Percentiles rank a stretch among this genome's conserved stretches.
Conservation (phyloP, 2,888 invertebrate genomes). For the Cheilosia impressa region DNA sequence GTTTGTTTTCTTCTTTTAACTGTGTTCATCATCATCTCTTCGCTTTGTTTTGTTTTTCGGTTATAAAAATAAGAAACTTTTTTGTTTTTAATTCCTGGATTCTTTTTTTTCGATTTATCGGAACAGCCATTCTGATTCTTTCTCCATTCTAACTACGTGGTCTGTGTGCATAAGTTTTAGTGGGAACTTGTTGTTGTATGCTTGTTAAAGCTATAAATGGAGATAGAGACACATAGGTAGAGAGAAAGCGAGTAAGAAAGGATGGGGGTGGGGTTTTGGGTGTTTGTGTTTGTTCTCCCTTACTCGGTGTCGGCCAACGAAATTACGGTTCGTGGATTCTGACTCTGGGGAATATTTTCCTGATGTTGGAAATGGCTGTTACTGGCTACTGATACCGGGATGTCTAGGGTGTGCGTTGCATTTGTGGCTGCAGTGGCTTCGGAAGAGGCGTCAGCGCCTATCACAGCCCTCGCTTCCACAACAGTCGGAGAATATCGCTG, state of each 20-base stretch:
- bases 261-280: slow-evolving; percentile 3
- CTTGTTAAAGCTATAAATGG: slow-evolving; percentile 15
- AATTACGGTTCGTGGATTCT: slow-evolving; percentile 37
- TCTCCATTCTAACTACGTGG: slow-evolving; percentile 64
- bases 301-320: slow-evolving; percentile 42
- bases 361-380: slow-evolving; percentile 76
- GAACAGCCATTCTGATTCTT: slow-evolving; percentile 73
- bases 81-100: slow-evolving; percentile 63
- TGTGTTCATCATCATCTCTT: slow-evolving; percentile 30
- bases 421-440: slow-evolving; percentile 59
- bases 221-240: slow-evolving; percentile 9
- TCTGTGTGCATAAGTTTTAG: slow-evolving; percentile 52
- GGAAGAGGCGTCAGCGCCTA: slow-evolving; percentile 29
- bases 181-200: slow-evolving; percentile 28
- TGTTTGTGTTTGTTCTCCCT: slow-evolving; percentile 15
- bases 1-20: slow-evolving; percentile 42
- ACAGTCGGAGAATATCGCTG: slow-evolving; percentile 72
- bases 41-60: slow-evolving; percentile 34
- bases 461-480: slow-evolving; percentile 77
- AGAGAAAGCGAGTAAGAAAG: slow-evolving; percentile 34
- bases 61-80: slow-evolving; percentile 74
- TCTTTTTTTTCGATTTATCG: slow-evolving; percentile 65
- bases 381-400: slow-evolving; percentile 73
- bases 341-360: slow-evolving; percentile 42
- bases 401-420: slow-evolving; percentile 69